Evolutionary conservation across 2,113 vertebrate species (phyloP).

Genomic region (Hystrix brachyura): DNA sequence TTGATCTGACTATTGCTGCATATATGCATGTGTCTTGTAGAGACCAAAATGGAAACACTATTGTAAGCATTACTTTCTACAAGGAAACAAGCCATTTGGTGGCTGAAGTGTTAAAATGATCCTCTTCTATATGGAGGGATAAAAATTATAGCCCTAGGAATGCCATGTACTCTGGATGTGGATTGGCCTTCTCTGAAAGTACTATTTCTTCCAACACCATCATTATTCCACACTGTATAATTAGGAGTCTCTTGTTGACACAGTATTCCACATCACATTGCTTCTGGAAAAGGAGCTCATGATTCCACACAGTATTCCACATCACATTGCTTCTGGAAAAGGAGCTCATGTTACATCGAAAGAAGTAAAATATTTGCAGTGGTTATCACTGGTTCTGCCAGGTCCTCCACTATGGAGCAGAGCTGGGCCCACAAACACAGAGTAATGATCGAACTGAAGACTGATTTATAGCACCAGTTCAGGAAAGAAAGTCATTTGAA

Average conservation of each 20-base stretch:
- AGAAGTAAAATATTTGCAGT: neutral
- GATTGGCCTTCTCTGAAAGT: neutral
- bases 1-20: neutral
- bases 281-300: neutral
- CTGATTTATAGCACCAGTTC: neutral
- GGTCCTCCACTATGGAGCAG: neutral
- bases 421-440: neutral
- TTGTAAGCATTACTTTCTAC: neutral
- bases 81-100: neutral
- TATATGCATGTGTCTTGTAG: neutral
- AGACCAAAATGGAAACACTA: neutral
- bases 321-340: neutral
- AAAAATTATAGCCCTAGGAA: neutral
- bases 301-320: no score
- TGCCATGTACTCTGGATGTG: neutral
- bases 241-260: neutral
- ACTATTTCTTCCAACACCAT: neutral
- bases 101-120: neutral
- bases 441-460: neutral
- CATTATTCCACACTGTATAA: neutral
- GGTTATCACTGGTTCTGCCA: neutral
- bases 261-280: no score
- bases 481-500: neutral
- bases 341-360: neutral
- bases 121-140: neutral